These are phyloP conservation scores for Myotis myotis DNA, from an alignment of 2,797 vertebrate species.

Conservation along the genomic window DNA sequence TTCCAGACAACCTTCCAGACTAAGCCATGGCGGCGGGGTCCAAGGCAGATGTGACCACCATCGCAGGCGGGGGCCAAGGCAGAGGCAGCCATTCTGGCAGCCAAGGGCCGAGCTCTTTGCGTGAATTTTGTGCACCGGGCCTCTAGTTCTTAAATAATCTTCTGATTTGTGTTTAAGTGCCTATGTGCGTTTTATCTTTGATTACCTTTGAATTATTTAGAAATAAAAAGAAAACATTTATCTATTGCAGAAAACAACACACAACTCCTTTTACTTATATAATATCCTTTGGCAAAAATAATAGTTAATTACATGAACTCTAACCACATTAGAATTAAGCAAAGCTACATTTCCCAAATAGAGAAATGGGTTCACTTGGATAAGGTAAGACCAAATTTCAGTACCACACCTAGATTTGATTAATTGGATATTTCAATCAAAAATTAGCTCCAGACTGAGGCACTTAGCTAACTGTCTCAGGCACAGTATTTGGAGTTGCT, in stretches of 20 bases:
- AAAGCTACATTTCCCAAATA: no score
- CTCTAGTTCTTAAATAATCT: no score
- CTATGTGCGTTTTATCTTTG: slow-evolving; percentile 33
- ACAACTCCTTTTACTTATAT: neutral
- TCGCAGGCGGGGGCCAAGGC: rapidly evolving
- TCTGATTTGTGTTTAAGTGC: neutral
- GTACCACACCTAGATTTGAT: neutral
- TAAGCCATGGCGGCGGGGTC: rapidly evolving
- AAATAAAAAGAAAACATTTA: slow-evolving; percentile 7
- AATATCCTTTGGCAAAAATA: slow-evolving; percentile 29
- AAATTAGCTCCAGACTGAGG: neutral
- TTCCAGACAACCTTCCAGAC: no score
- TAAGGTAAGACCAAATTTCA: neutral
- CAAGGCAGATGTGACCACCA: no score
- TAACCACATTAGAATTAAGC: neutral
- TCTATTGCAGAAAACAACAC: neutral
- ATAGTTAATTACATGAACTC: neutral
- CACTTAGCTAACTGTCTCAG: neutral
- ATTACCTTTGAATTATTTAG: slow-evolving; percentile 1
- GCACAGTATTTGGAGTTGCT: neutral
- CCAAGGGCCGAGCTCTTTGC: no score
- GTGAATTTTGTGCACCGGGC: no score
- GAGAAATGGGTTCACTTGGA: neutral
- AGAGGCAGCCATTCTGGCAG: no score
- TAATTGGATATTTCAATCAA: neutral